Percentiles rank a stretch among this genome's conserved stretches.
Evolutionary conservation across 2,797 vertebrate species (phyloP).

Genomic region (Myripristis murdjan): DNA sequence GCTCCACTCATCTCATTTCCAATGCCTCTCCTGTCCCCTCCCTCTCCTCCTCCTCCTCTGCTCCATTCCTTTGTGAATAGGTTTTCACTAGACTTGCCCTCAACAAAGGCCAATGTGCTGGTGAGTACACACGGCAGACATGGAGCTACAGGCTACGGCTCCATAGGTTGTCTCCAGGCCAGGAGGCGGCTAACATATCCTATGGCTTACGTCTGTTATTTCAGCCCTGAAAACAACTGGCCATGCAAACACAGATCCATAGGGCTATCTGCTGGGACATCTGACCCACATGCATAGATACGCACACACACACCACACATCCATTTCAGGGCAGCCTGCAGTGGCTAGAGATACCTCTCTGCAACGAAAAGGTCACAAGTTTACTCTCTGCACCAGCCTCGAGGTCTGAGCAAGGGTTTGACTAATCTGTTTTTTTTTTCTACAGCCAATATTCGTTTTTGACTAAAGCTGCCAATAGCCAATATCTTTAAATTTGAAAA

Average conservation of each 20-base stretch:
- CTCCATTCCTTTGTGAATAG: conserved; percentile 66
- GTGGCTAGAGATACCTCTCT: conserved; percentile 5
- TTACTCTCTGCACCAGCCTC: conserved; percentile 15
- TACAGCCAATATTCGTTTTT: too few relatives aligned
- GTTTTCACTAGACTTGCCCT: conserved; percentile 76
- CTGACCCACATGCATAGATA: conserved; percentile 60
- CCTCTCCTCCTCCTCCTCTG: conserved; percentile 22
- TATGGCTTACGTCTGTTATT: conserved; percentile 66
- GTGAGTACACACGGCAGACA: conserved; percentile 57
- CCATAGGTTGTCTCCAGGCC: conserved; percentile 45
- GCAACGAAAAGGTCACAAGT: conserved; percentile 19
- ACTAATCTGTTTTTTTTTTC: too few relatives aligned
- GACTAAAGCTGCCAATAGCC: too few relatives aligned
- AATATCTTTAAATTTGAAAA: too few relatives aligned
- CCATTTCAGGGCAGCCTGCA: conserved; percentile 1
- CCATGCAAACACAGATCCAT: conserved; percentile 63
- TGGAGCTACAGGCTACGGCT: conserved; percentile 57
- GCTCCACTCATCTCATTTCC: conserved; percentile 26
- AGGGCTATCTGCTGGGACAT: conserved; percentile 67
- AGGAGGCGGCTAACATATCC: conserved; percentile 53
- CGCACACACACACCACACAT: conserved; percentile 34
- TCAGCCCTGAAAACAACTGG: conserved; percentile 68
- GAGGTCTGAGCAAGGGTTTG: background rate
- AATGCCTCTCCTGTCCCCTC: conserved; percentile 24
- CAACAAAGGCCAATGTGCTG: conserved; percentile 68